phyloP scores from a whole-genome alignment of 2,888 invertebrate genomes.

The Drosophila cognata region DNA sequence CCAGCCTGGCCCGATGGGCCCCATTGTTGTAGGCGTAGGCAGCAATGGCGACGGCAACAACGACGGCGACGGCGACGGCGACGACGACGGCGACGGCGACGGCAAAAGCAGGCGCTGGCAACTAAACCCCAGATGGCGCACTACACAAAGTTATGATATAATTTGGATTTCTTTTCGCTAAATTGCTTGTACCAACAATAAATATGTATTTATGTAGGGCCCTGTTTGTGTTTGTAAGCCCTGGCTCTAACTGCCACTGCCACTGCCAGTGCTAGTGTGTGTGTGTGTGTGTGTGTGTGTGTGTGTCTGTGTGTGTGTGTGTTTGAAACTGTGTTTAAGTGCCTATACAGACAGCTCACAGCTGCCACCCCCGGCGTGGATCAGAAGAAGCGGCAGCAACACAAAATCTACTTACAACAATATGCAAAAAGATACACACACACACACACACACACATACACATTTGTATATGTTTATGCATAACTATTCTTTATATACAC shows the following conservation, averaged over 20 bases:
- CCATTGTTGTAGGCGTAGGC: constrained; percentile 78
- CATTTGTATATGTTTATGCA: not conserved
- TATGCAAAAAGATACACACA: not conserved
- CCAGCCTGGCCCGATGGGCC: constrained; percentile 27
- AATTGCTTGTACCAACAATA: constrained; percentile 81
- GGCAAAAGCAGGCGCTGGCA: constrained; percentile 68
- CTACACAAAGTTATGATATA: constrained; percentile 82
- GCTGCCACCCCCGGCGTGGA: constrained; percentile 30
- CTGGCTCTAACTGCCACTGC: constrained; percentile 27
- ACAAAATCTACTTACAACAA: constrained; percentile 27
- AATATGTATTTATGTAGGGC: constrained; percentile 77
- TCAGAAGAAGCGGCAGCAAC: constrained; percentile 36
- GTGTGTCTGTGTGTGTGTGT: constrained; percentile 28
- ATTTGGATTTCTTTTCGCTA: constrained; percentile 81
- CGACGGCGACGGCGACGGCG: not conserved
- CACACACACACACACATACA: not conserved
- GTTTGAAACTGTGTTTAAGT: constrained; percentile 60
- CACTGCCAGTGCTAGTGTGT: not conserved
- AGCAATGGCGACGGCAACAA: not conserved
- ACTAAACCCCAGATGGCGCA: constrained; percentile 85
- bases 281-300: constrained; percentile 10
- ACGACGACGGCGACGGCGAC: not conserved
- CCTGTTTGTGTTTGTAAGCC: constrained; percentile 43
- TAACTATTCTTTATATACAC: not conserved
- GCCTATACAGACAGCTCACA: constrained; percentile 51